These are phyloP conservation scores for Sacculina carcini DNA, from an alignment of 2,888 invertebrate species.

Conservation along the genomic window DNA sequence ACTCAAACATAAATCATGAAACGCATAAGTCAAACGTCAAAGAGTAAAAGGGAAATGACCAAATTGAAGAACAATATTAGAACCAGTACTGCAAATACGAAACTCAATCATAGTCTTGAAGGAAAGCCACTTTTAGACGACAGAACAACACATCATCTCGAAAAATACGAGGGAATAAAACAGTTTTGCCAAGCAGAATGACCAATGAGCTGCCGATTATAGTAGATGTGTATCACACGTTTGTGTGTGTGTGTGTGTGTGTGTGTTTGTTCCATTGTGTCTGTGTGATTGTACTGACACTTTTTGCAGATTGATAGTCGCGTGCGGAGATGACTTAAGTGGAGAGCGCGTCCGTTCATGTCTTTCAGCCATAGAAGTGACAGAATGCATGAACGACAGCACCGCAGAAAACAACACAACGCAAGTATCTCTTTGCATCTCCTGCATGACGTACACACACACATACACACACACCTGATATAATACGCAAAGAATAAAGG, in stretches of 20 bases:
- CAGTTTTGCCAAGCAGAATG: background rate
- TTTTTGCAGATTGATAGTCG: constrained; percentile 38
- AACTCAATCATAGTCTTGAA: too few species aligned
- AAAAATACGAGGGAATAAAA: too few species aligned
- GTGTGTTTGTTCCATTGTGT: background rate
- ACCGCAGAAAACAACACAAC: constrained; percentile 60
- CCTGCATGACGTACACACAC: constrained; percentile 64
- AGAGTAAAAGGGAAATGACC: too few species aligned
- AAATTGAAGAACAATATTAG: too few species aligned
- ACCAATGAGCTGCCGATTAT: background rate
- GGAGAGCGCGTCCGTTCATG: constrained; percentile 33
- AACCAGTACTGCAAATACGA: too few species aligned
- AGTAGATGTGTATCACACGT: background rate
- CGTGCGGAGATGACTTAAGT: constrained; percentile 29
- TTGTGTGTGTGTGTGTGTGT: too few species aligned
- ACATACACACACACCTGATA: too few species aligned
- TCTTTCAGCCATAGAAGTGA: constrained; percentile 18
- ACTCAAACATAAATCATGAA: too few species aligned
- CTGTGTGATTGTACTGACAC: constrained; percentile 23
- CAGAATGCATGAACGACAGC: constrained; percentile 26
- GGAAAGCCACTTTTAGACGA: background rate
- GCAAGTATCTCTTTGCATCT: too few species aligned
- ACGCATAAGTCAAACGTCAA: too few species aligned
- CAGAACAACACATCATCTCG: too few species aligned
- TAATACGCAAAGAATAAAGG: too few species aligned